phyloP scores from a whole-genome alignment of 2,113 vertebrate species.

The Nymphicus hollandicus region DNA sequence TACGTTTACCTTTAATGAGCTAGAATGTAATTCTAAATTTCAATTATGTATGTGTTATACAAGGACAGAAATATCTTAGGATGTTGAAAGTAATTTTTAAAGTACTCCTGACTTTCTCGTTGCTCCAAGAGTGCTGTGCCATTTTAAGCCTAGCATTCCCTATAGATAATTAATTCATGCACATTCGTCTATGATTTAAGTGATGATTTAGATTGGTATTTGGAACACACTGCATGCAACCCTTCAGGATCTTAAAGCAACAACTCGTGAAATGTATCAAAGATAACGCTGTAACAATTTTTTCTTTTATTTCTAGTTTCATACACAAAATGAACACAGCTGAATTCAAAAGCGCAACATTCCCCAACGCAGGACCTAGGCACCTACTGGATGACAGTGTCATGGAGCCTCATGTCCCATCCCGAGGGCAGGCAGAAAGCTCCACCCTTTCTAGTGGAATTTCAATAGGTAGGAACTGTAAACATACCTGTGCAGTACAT shows the following conservation, averaged over 20 bases:
- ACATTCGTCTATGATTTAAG: background rate
- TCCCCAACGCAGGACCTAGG: slow-evolving; percentile 93
- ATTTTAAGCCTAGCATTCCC: background rate
- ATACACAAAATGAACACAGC: slow-evolving; percentile 97
- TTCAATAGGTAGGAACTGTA: slow-evolving; percentile 86
- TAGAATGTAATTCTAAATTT: background rate
- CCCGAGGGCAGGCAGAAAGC: slow-evolving; percentile 90
- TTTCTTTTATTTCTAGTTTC: slow-evolving; percentile 76
- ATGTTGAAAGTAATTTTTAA: background rate
- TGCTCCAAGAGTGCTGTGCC: background rate
- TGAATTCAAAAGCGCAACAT: slow-evolving; percentile 97
- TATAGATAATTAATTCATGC: background rate
- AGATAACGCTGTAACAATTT: background rate
- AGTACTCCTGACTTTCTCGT: background rate
- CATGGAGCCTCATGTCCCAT: slow-evolving; percentile 91
- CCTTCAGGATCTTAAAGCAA: background rate
- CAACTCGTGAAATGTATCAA: background rate
- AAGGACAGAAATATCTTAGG: background rate
- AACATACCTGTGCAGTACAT: fast-evolving
- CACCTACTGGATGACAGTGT: slow-evolving; percentile 96
- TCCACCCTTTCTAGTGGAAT: slow-evolving; percentile 97
- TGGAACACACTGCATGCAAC: fast-evolving
- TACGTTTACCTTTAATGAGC: background rate
- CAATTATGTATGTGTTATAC: fast-evolving
- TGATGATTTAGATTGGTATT: background rate